Percentiles rank a stretch among this genome's conserved stretches.
Evolutionary conservation across 1,140 invertebrate species (phyloP).

Genomic region (Drosophila subobscura): DNA sequence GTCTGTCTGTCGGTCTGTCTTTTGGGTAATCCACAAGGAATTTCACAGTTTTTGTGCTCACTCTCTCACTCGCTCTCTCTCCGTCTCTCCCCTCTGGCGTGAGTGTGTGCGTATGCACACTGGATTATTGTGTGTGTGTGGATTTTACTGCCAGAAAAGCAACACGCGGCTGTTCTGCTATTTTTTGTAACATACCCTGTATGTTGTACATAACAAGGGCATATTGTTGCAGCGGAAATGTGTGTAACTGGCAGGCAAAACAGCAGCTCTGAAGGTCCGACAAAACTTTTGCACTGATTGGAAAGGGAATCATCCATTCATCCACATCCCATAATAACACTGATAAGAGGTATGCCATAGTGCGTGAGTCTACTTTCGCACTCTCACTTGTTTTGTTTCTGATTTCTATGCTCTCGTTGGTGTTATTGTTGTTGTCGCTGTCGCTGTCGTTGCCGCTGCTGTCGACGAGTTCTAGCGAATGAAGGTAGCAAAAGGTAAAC

Average conservation of each 20-base stretch:
- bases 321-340: too few species aligned
- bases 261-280: too few species aligned
- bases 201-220: too few species aligned
- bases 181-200: conserved; percentile 19
- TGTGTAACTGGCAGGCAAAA: too few species aligned
- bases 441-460: conserved; percentile 24
- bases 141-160: conserved; percentile 71
- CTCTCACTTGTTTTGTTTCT: background rate
- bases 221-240: too few species aligned
- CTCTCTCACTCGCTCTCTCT: conserved; percentile 23
- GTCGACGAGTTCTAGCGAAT: conserved; percentile 67
- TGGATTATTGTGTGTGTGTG: conserved; percentile 48
- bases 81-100: background rate
- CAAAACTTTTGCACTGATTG: too few species aligned
- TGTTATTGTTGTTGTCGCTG: conserved; percentile 30
- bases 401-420: conserved; percentile 6
- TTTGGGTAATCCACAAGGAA: conserved; percentile 79
- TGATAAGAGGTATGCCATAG: too few species aligned
- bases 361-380: too few species aligned
- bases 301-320: too few species aligned
- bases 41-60: conserved; percentile 74
- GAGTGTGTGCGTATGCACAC: conserved; percentile 10
- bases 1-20: conserved; percentile 30
- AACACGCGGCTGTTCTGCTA: conserved; percentile 50
- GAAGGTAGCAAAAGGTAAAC: conserved; percentile 63